Conservation (phyloP, 2,113 vertebrate species). For the Puffinus mauretanicus region DNA sequence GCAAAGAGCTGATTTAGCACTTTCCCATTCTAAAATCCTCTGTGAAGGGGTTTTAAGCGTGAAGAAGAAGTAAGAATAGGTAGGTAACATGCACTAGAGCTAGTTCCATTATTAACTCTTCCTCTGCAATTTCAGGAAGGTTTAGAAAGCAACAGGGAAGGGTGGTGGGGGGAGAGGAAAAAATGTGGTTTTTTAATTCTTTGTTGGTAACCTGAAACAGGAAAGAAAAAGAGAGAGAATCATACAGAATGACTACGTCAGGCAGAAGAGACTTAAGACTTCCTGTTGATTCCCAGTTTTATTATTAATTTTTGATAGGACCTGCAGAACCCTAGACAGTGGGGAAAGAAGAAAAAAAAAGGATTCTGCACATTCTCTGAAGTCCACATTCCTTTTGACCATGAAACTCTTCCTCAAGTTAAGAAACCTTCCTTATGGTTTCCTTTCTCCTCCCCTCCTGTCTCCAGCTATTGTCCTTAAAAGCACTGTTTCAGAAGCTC, state of each 20-base stretch:
- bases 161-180: too few species aligned
- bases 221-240: background rate
- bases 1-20: slow-evolving; percentile 57
- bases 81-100: slow-evolving; percentile 9
- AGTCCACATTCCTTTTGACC: background rate
- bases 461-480: background rate
- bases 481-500: background rate
- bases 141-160: background rate
- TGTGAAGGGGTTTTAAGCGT: slow-evolving; percentile 39
- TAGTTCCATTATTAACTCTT: slow-evolving; percentile 48
- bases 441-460: background rate
- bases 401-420: background rate
- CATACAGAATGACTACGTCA: background rate
- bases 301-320: background rate
- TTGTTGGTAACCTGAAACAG: background rate
- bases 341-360: background rate
- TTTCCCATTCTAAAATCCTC: slow-evolving; percentile 61
- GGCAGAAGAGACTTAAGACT: background rate
- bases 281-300: background rate
- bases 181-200: background rate
- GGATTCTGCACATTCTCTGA: background rate
- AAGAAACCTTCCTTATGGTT: background rate
- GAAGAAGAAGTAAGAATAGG: slow-evolving; percentile 33
- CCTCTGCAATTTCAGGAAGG: background rate
- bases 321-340: background rate